These are phyloP conservation scores for Eupelmus urozonus DNA, from an alignment of 2,888 invertebrate genomes.

Conservation along the genomic window DNA sequence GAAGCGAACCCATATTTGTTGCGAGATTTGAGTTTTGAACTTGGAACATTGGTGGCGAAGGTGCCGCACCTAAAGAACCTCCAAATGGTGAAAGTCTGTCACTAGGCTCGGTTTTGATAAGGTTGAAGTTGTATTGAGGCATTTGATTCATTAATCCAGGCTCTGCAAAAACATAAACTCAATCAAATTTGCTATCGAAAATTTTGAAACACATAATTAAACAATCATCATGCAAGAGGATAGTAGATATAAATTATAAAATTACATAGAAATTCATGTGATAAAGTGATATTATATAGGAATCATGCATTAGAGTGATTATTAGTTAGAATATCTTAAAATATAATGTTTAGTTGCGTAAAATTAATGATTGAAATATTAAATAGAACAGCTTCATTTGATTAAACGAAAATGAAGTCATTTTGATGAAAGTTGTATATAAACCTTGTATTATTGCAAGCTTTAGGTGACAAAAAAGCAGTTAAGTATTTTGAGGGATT, in stretches of 20 bases:
- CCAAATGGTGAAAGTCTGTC: conserved; percentile 65
- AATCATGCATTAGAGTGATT: conserved; percentile 11
- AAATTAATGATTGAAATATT: background rate
- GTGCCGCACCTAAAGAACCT: conserved; percentile 55
- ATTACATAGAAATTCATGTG: background rate
- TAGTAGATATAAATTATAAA: background rate
- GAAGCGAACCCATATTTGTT: conserved; percentile 29
- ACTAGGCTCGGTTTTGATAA: conserved; percentile 69
- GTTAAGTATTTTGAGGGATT: background rate
- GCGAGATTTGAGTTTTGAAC: conserved; percentile 50
- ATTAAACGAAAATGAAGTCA: background rate
- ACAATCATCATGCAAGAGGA: background rate
- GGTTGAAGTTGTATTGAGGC: conserved; percentile 66
- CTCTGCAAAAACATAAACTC: conserved; percentile 61
- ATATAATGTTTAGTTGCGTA: background rate
- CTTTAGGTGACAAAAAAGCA: conserved; percentile 9
- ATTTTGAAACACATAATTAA: too few relatives aligned
- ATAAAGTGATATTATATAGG: background rate
- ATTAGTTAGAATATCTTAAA: background rate
- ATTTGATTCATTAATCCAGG: conserved; percentile 63
- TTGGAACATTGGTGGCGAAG: conserved; percentile 64
- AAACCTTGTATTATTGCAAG: conserved; percentile 9
- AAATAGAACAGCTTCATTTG: background rate
- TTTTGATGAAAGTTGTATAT: background rate
- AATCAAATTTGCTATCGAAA: background rate